Conservation (phyloP, 2,888 invertebrate genomes). For the Zaprionus bogoriensis region DNA sequence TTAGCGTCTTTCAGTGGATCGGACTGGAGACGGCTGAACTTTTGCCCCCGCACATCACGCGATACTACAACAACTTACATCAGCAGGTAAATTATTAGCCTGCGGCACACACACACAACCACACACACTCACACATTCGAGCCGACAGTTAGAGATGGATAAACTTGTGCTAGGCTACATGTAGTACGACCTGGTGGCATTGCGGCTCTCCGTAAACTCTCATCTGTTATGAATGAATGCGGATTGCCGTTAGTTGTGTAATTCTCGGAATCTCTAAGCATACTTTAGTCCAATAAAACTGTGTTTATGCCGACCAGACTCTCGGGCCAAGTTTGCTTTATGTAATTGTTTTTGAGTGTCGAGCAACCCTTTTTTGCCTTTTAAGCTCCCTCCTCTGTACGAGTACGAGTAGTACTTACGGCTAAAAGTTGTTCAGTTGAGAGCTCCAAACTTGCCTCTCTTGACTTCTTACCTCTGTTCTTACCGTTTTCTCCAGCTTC, state of each 20-base stretch:
- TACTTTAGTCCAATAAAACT: conserved; percentile 1
- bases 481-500: background rate
- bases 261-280: background rate
- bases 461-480: background rate
- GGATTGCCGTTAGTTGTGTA: background rate
- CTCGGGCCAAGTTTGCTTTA: background rate
- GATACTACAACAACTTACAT: conserved; percentile 85
- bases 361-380: background rate
- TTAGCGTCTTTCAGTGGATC: conserved; percentile 84
- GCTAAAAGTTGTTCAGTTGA: background rate
- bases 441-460: background rate
- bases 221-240: conserved; percentile 8
- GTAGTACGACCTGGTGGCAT: background rate
- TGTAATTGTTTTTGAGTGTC: conserved; percentile 1
- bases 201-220: background rate
- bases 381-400: background rate
- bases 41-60: conserved; percentile 87
- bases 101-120: background rate
- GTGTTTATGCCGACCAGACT: background rate
- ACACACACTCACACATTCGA: background rate
- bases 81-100: conserved; percentile 77
- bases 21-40: conserved; percentile 87
- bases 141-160: no score
- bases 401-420: background rate
- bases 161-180: background rate